Conservation (phyloP, 2,888 invertebrate genomes). For the Netelia inedita region DNA sequence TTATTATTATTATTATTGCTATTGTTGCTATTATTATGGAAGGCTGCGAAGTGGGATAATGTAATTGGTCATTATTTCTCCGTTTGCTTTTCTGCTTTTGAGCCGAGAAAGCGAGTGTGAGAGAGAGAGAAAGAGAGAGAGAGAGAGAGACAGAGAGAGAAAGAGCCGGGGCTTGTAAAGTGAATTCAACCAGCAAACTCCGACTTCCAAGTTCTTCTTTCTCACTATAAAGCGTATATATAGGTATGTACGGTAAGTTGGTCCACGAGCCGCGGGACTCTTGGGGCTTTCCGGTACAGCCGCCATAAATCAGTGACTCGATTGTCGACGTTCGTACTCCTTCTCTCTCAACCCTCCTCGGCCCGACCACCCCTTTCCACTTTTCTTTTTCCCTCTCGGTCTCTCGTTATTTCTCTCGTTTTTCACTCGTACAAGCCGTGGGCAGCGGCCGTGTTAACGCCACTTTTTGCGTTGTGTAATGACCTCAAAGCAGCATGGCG, state of each 20-base stretch:
- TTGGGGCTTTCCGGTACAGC: conserved; percentile 73
- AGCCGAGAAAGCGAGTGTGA: conserved; percentile 19
- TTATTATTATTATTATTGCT: neutral
- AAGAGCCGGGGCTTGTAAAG: conserved; percentile 25
- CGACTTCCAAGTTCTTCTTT: conserved; percentile 54
- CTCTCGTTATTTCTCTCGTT: conserved; percentile 57
- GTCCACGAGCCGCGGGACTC: conserved; percentile 58
- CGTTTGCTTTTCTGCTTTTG: conserved; percentile 50
- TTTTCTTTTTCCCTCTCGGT: conserved; percentile 58
- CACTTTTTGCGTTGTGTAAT: conserved; percentile 79
- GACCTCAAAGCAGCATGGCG: conserved; percentile 76
- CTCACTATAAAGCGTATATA: conserved; percentile 37
- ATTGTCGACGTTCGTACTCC: conserved; percentile 80
- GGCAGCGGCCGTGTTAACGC: conserved; percentile 76
- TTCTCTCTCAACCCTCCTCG: too few relatives aligned
- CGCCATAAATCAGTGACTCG: conserved; percentile 78
- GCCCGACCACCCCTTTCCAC: neutral
- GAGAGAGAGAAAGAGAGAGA: neutral
- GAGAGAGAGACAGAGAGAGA: neutral
- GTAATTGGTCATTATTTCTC: conserved; percentile 68
- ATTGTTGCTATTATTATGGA: conserved; percentile 22
- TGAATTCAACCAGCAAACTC: conserved; percentile 59
- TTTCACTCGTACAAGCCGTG: conserved; percentile 66
- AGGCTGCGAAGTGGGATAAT: conserved; percentile 53
- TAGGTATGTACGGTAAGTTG: conserved; percentile 26